phyloP scores from a whole-genome alignment of 2,888 invertebrate genomes.

The Boloria selene region DNA sequence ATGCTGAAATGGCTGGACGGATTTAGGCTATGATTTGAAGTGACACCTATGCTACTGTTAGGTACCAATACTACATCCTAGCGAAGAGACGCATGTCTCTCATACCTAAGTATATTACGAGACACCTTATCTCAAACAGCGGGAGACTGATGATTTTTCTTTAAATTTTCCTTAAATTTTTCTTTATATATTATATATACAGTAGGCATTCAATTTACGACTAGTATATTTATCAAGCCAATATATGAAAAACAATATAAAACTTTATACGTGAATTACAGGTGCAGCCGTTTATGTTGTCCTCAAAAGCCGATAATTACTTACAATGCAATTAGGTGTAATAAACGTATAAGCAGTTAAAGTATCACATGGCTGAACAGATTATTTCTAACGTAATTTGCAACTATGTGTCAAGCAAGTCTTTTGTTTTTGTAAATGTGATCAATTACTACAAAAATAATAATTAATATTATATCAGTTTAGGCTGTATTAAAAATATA shows the following conservation, averaged over 20 bases:
- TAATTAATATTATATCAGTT: slow-evolving; percentile 8
- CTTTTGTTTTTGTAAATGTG: slow-evolving; percentile 31
- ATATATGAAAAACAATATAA: slow-evolving; percentile 37
- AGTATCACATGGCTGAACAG: slow-evolving; percentile 39
- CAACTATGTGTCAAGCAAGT: slow-evolving; percentile 17
- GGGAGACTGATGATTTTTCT: not conserved
- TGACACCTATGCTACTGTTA: too few relatives aligned
- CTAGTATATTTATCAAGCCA: slow-evolving; percentile 22
- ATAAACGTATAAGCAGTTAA: slow-evolving; percentile 56
- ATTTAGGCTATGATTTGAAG: too few relatives aligned
- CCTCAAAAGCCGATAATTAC: slow-evolving; percentile 66
- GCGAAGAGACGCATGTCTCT: too few relatives aligned
- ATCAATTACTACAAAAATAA: slow-evolving; percentile 31
- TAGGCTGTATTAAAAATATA: too few relatives aligned
- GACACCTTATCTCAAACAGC: too few relatives aligned
- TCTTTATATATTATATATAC: not conserved
- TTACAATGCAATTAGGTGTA: slow-evolving; percentile 67
- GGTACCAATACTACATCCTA: too few relatives aligned
- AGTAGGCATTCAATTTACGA: not conserved
- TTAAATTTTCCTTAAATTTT: too few relatives aligned
- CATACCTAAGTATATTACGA: too few relatives aligned
- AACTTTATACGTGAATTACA: slow-evolving; percentile 23
- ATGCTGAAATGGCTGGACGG: too few relatives aligned
- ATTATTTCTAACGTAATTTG: slow-evolving; percentile 55
- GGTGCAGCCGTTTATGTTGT: slow-evolving; percentile 49